Percentiles rank a stretch among this genome's conserved stretches.
These are phyloP conservation scores for Pristionchus japonicus DNA, from an alignment of 2,888 invertebrate genomes.

Conservation along the genomic window DNA sequence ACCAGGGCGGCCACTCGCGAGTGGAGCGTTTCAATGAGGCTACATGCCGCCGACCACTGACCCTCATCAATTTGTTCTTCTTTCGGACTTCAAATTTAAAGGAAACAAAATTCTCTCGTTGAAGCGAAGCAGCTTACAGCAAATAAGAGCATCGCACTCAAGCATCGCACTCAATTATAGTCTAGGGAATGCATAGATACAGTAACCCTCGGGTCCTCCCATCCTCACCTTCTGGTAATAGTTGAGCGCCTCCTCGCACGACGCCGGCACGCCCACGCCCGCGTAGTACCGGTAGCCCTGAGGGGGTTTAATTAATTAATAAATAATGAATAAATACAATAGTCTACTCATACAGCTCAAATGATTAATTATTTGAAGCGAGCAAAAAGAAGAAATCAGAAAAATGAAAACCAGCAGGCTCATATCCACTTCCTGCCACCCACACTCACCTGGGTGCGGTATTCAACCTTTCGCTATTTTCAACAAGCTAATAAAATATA, in stretches of 20 bases:
- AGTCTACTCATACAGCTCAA: not conserved
- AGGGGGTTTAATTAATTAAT: not conserved
- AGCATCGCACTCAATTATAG: too few species aligned
- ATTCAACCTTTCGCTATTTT: not conserved
- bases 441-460: not conserved
- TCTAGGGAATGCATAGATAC: not conserved
- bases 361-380: too few species aligned
- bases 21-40: too few species aligned
- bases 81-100: too few species aligned
- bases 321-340: too few species aligned
- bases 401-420: not conserved
- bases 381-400: not conserved
- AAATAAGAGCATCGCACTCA: too few species aligned
- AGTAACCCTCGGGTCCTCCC: constrained; percentile 13
- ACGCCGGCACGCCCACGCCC: constrained; percentile 89
- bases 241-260: constrained; percentile 91
- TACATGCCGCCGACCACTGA: too few species aligned
- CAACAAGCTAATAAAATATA: not conserved
- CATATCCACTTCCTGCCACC: not conserved
- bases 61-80: too few species aligned
- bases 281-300: constrained; percentile 92
- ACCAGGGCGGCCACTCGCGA: too few species aligned
- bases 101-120: too few species aligned
- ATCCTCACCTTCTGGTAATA: constrained; percentile 82
- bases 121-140: too few species aligned